Conservation (phyloP, 1,140 invertebrate genomes). For the Eciton burchellii region DNA sequence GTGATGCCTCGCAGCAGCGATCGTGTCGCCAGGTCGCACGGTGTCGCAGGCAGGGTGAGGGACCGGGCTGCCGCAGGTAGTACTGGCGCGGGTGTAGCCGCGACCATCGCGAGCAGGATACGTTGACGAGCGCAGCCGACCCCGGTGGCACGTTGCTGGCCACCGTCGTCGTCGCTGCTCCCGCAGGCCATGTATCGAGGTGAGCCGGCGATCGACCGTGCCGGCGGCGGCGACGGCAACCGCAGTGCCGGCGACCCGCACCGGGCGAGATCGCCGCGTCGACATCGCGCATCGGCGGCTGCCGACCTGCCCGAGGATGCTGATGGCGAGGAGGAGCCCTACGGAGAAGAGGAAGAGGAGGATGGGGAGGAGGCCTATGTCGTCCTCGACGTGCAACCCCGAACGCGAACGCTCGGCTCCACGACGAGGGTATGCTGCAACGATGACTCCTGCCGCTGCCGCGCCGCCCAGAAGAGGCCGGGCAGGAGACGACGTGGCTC, state of each 20-base stretch:
- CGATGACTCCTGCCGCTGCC: constrained; percentile 44
- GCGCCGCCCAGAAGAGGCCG: constrained; percentile 62
- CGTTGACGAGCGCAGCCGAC: constrained; percentile 74
- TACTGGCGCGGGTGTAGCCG: constrained; percentile 56
- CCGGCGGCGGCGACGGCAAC: constrained; percentile 70
- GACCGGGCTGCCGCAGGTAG: constrained; percentile 58
- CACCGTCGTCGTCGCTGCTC: constrained; percentile 68
- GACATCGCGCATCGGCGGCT: constrained; percentile 54
- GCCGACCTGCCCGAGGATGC: constrained; percentile 59
- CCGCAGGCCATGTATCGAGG: constrained; percentile 72
- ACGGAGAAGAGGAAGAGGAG: constrained; percentile 20
- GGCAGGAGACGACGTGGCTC: constrained; percentile 66
- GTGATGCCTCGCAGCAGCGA: constrained; percentile 72
- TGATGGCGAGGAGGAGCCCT: constrained; percentile 61
- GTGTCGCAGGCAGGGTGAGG: constrained; percentile 66
- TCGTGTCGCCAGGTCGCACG: constrained; percentile 62
- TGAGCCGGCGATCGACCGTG: constrained; percentile 69
- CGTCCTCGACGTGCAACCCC: constrained; percentile 55
- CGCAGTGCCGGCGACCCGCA: constrained; percentile 69
- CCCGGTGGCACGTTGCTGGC: constrained; percentile 63
- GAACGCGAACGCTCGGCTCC: constrained; percentile 17
- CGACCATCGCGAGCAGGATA: constrained; percentile 60
- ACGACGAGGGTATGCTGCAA: constrained; percentile 39
- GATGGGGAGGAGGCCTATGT: constrained; percentile 63
- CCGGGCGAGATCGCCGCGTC: constrained; percentile 64